Base-by-base conservation (phyloP, 2,888 invertebrate species). In the Heliconius sara region DNA sequence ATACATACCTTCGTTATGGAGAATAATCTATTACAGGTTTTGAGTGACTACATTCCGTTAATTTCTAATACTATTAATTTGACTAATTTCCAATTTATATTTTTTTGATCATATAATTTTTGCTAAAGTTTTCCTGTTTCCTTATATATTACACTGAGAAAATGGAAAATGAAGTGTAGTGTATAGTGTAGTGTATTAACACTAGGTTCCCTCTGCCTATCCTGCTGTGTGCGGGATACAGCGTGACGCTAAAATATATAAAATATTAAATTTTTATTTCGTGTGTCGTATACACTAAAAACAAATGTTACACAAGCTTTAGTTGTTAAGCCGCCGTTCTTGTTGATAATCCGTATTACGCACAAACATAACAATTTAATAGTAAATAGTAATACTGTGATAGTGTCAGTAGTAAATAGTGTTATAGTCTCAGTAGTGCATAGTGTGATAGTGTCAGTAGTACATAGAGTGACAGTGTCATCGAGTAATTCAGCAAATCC, bases 21-120 rank as follows among this genome's bases (percentile, higher is more conserved):
- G 60, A 52, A 79, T 57, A 65, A 57, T 60, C 73, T 73, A 73
- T 60, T 60, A 73, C 73, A 34, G 39, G 73, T 73, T 60, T 60
- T 60, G 34, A 60, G 12, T 73, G 60, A 70, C n/a, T 43, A 47
- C 34, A 39, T 68, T 73, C 34, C 60, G 16, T 19, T 60, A 34
- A 39, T 73, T 73, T 73, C 73, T 60, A 57, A 34, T 60, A 60
- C n/a, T 60, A 60, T 13, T 9, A n/a, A 60, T 30, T 52, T 72
- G 22, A 27, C 16, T 52, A 6, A 30, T 47, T 71, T 12, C n/a
- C 25, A 70, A 25, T 43, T 13, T 7, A 25, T 25, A 43, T 6
- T 47, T 25, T 70, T 43, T 47, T 25, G 25, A 16, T 25, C n/a
- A 25, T 70, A 25, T 73, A 34, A 12, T 6, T 52, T 27, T 72